Conservation (phyloP, 2,113 vertebrate species). For the Mesitornis unicolor region DNA sequence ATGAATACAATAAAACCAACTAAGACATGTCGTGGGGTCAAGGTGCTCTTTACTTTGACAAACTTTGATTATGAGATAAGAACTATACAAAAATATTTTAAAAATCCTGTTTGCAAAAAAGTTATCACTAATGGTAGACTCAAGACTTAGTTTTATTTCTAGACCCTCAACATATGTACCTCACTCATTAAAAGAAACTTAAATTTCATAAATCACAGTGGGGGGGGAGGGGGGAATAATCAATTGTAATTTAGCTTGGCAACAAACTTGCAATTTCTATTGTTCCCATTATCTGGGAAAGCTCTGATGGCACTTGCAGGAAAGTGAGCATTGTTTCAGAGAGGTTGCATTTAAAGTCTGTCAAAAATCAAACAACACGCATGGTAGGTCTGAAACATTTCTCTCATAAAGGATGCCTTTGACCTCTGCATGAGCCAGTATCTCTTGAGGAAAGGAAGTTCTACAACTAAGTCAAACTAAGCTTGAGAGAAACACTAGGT, state of each 20-base stretch:
- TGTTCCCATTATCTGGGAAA: background rate
- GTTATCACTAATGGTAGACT: background rate
- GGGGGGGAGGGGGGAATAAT: background rate
- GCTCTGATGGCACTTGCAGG: background rate
- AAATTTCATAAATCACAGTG: background rate
- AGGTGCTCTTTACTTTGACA: background rate
- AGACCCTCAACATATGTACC: background rate
- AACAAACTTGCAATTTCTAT: background rate
- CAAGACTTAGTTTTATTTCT: background rate
- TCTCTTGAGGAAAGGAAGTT: background rate
- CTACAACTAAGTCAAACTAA: background rate
- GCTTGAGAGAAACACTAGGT: background rate
- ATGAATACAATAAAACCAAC: background rate
- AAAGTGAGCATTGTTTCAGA: background rate
- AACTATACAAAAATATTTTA: background rate
- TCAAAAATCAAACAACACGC: background rate
- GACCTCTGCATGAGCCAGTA: background rate
- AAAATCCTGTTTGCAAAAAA: background rate
- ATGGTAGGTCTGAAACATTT: background rate
- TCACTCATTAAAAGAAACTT: background rate
- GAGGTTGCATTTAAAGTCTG: background rate
- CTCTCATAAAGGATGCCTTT: background rate
- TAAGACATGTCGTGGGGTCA: rapidly evolving
- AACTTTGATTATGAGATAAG: background rate
- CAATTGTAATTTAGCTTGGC: background rate